Evolutionary conservation across 2,888 invertebrate species (phyloP).

Genomic region (Spisula subtruncata): DNA sequence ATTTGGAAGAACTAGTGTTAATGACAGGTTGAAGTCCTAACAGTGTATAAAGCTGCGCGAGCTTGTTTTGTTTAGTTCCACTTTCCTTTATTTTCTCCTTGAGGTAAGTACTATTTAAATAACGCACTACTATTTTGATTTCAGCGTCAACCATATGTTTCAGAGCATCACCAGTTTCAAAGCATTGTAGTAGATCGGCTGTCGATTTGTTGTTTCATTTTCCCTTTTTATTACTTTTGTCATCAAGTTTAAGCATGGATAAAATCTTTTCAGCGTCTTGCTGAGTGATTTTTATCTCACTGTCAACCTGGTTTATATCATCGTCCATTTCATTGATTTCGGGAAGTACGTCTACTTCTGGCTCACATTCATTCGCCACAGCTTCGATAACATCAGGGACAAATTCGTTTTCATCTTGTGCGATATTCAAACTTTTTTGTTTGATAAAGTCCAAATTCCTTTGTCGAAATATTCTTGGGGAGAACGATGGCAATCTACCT

Average conservation of each 20-base stretch:
- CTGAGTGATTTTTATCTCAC: no score
- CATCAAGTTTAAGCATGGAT: constrained; percentile 5
- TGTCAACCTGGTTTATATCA: no score
- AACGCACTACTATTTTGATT: constrained; percentile 37
- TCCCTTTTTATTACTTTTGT: constrained; percentile 5
- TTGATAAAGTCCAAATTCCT: no score
- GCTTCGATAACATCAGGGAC: no score
- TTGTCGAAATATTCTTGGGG: no score
- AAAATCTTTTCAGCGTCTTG: neutral
- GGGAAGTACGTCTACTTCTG: no score
- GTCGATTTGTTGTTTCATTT: constrained; percentile 29
- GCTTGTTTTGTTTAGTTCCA: constrained; percentile 38
- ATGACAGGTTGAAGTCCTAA: neutral
- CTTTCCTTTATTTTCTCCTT: constrained; percentile 32
- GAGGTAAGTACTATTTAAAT: constrained; percentile 45
- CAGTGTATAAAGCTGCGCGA: neutral
- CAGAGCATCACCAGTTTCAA: neutral
- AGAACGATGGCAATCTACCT: no score
- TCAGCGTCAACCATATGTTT: constrained; percentile 23
- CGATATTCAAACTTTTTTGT: no score
- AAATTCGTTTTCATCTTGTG: no score
- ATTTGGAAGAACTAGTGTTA: constrained; percentile 4
- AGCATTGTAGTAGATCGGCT: neutral
- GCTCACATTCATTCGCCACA: no score
- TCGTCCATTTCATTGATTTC: no score